phyloP scores from a whole-genome alignment of 2,888 invertebrate species.

The Pomacea canaliculata region DNA sequence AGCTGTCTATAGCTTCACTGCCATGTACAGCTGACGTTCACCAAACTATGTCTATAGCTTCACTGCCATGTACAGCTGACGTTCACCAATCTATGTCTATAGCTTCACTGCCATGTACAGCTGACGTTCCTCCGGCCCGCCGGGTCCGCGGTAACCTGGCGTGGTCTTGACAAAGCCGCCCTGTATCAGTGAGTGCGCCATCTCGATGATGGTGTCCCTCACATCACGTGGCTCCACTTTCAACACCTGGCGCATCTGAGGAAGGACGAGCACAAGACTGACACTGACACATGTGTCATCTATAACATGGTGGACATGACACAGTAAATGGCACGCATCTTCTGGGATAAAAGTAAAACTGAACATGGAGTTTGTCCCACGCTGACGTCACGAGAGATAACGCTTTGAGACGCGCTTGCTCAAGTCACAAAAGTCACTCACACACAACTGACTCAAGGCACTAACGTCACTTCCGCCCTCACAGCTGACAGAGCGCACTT shows the following conservation, averaged over 20 bases:
- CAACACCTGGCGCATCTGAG: constrained; percentile 15
- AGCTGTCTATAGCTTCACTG: no score
- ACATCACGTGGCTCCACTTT: constrained; percentile 17
- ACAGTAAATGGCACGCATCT: no score
- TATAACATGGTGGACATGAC: neutral
- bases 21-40: no score
- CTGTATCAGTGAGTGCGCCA: constrained; percentile 29
- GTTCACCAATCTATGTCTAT: neutral
- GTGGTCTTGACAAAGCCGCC: constrained; percentile 25
- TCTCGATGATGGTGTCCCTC: constrained; percentile 22
- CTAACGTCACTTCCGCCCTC: no score
- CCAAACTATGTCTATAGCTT: neutral
- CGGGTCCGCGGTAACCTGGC: constrained; percentile 17
- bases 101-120: neutral
- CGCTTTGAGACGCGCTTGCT: no score
- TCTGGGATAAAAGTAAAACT: no score
- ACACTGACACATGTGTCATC: neutral
- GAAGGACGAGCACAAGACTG: neutral
- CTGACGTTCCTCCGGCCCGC: constrained; percentile 3
- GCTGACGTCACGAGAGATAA: no score
- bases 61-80: no score
- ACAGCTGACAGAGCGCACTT: no score
- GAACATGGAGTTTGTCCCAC: no score
- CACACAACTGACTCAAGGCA: no score
- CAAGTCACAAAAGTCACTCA: no score